Conservation (phyloP, 2,797 vertebrate species). For the Sebastes hubbsi region DNA sequence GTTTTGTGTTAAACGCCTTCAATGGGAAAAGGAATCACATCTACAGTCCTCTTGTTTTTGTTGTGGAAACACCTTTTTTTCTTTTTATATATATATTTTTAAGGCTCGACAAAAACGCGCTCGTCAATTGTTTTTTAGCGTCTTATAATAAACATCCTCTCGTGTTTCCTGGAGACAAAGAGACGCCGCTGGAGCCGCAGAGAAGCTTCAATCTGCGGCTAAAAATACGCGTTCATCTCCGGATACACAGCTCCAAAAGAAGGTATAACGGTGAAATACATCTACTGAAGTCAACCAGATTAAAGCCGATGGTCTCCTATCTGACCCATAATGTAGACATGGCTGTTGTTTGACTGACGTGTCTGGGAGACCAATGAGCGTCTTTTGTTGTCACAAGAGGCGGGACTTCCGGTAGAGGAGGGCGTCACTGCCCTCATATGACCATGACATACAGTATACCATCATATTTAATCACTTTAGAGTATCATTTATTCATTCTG, state of each 20-base stretch:
- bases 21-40: conserved; percentile 51
- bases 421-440: background rate
- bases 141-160: conserved; percentile 37
- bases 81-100: background rate
- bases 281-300: conserved; percentile 34
- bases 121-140: conserved; percentile 47
- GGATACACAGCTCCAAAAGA: background rate
- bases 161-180: conserved; percentile 16
- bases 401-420: conserved; percentile 69
- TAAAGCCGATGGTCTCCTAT: conserved; percentile 50
- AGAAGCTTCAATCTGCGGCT: background rate
- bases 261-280: conserved; percentile 5
- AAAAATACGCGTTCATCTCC: background rate
- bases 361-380: conserved; percentile 51
- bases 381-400: conserved; percentile 4
- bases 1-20: conserved; percentile 16
- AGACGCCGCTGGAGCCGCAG: conserved; percentile 2
- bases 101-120: conserved; percentile 45
- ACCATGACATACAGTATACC: background rate
- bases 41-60: conserved; percentile 28
- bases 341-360: conserved; percentile 48
- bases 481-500: background rate
- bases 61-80: conserved; percentile 53
- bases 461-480: background rate
- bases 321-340: conserved; percentile 62